A percentile compares a stretch with the other conserved stretches of the same genome.
Evolutionary conservation across 2,113 vertebrate species (phyloP).

Genomic region (Alectura lathami): DNA sequence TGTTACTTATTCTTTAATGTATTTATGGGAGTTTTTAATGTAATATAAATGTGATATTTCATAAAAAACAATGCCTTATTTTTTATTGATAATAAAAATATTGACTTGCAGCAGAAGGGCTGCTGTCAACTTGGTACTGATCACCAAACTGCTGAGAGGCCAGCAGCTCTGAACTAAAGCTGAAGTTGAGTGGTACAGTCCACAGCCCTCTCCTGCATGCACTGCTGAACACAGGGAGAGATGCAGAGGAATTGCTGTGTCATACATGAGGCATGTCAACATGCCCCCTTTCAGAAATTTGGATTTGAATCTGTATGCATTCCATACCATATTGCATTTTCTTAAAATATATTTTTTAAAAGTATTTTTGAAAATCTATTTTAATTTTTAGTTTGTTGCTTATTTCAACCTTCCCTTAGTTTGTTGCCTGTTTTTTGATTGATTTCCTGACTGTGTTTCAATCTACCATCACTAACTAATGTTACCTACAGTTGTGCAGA

Average conservation of each 20-base stretch:
- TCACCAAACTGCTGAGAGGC: neutral
- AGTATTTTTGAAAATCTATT: neutral
- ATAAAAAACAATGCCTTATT: neutral
- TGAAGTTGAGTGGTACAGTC: neutral
- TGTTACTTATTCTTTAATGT: constrained; percentile 8
- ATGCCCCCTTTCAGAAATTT: neutral
- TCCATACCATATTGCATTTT: neutral
- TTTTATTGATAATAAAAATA: neutral
- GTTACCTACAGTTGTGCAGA: neutral
- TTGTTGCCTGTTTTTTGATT: neutral
- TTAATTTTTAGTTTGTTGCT: neutral
- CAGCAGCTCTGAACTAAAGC: neutral
- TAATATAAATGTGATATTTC: neutral
- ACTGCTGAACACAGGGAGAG: neutral
- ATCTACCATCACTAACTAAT: neutral
- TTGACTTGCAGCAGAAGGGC: neutral
- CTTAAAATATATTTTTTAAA: neutral
- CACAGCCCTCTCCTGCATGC: neutral
- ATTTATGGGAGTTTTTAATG: neutral
- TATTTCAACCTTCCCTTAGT: neutral
- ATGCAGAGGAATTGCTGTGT: neutral
- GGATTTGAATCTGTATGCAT: neutral
- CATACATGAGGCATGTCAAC: neutral
- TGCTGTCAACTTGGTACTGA: neutral
- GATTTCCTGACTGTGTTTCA: neutral